A percentile compares a stretch with the other conserved stretches of the same genome.
phyloP scores from a whole-genome alignment of 2,888 invertebrate genomes.

The Mythimna ferrago region DNA sequence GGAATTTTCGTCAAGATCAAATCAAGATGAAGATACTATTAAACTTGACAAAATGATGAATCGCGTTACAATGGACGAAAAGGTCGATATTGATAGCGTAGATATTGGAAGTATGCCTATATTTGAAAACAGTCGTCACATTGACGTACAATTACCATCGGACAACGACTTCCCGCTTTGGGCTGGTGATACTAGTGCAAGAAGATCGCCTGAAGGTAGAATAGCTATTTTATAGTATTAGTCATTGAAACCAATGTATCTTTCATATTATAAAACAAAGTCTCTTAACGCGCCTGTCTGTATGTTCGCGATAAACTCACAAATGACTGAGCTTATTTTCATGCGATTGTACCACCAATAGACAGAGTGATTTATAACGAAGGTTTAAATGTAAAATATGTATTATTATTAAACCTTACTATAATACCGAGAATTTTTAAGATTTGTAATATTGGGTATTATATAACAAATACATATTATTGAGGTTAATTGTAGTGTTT shows the following conservation, averaged over 20 bases:
- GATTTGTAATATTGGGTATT: not conserved
- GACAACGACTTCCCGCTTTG: constrained; percentile 87
- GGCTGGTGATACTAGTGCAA: constrained; percentile 93
- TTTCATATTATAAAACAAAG: no score
- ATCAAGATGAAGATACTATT: constrained; percentile 58
- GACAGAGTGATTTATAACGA: no score
- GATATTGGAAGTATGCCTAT: constrained; percentile 69
- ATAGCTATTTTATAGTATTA: constrained; percentile 50
- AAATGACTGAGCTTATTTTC: no score
- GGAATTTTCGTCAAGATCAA: constrained; percentile 51
- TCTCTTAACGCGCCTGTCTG: no score
- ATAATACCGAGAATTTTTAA: no score
- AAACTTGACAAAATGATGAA: constrained; percentile 70
- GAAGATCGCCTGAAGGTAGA: constrained; percentile 94
- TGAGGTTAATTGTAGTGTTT: not conserved
- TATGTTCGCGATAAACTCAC: no score
- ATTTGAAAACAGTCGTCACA: constrained; percentile 79
- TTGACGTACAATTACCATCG: constrained; percentile 68
- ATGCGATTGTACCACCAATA: no score
- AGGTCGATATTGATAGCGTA: constrained; percentile 68
- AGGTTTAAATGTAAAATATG: no score
- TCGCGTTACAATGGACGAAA: constrained; percentile 67
- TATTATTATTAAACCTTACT: no score
- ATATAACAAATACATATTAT: not conserved
- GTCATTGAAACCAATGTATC: not conserved